Evolutionary conservation across 2,113 vertebrate species (phyloP), one percentile per base, ranked within the genome.

Genomic region (Aix galericulata): DNA sequence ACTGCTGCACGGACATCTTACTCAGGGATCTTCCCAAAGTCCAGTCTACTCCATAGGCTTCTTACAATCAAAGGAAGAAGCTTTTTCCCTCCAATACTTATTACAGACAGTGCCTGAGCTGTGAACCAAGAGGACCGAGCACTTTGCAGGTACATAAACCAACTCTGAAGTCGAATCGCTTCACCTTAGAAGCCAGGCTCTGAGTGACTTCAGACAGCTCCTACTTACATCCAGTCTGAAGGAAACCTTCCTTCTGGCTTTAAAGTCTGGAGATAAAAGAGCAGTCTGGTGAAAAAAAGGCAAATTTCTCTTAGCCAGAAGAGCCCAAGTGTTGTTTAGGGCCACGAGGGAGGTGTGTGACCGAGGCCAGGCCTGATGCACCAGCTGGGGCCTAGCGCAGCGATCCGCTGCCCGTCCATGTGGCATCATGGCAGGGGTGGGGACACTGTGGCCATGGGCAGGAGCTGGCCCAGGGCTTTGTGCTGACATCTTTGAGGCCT

Each of bases 11-110:
- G 56, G 76, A 66, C 5, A 2, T 78, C 58, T 76, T 82, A 48
- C 11, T 89, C 81, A 87, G 83, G 82, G 94, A 93, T 94, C 85
- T 91, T 95, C 94, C 94, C 84, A 60, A 96, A 95, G 91, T 93
- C 95, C 93, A 88, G 79, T 90, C 82, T 88, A 53, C 79, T 80
- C 52, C 79, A 25, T 46, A 81, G 38, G 71, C 72, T 86, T 89
- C 72, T 64, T 34, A 31, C 78, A 97, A 94, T 93, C 93, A 91
- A 89, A 95, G 86, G 68, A 91, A 78, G 79, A 23, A 62, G 23
- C 22, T 83, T 88, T 89, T 34, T 91, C 46, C 69, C 74, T 96
- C 84, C 62, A 48, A 23, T 93, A 81, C 95, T 94, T 97, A 86
- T 92, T 93, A 38, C 71, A 92, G 81, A 68, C 27, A 36, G 38